A percentile compares a stretch with the other conserved stretches of the same genome.
Conservation (phyloP, 2,888 invertebrate genomes). For the Epirrhoe tristata region DNA sequence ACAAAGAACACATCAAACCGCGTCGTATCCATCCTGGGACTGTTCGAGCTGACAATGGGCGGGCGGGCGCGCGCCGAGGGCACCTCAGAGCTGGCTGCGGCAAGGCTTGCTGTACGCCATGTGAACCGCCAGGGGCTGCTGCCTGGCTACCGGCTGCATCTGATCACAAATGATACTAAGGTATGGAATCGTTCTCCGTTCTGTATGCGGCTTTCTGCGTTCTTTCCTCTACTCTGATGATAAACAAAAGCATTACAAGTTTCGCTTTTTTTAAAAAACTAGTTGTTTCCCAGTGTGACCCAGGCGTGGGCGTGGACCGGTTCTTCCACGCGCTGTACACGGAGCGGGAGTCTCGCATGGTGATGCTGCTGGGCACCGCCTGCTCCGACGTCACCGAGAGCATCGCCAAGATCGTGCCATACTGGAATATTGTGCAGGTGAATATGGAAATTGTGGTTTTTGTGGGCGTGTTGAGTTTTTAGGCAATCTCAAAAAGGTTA, state of each 20-base stretch:
- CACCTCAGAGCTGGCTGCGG: slow-evolving; percentile 90
- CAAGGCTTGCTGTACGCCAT: slow-evolving; percentile 91
- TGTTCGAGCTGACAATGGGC: slow-evolving; percentile 91
- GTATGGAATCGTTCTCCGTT: slow-evolving; percentile 73
- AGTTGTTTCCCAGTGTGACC: slow-evolving; percentile 89
- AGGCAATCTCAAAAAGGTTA: too few relatives aligned
- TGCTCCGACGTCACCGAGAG: slow-evolving; percentile 97
- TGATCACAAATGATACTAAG: slow-evolving; percentile 94
- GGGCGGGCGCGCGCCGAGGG: slow-evolving; percentile 89
- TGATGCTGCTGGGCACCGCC: slow-evolving; percentile 93
- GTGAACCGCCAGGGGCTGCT: slow-evolving; percentile 90
- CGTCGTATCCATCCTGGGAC: slow-evolving; percentile 89
- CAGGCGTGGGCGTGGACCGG: slow-evolving; percentile 95
- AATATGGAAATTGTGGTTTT: slow-evolving; percentile 12
- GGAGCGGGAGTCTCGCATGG: slow-evolving; percentile 89
- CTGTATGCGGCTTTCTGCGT: too few relatives aligned
- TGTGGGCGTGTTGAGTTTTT: too few relatives aligned
- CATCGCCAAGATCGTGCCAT: slow-evolving; percentile 95
- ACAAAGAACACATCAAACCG: slow-evolving; percentile 62
- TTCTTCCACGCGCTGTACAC: slow-evolving; percentile 97
- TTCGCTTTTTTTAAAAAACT: neutral
- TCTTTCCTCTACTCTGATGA: too few relatives aligned
- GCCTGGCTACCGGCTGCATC: slow-evolving; percentile 90
- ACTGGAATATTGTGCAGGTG: slow-evolving; percentile 97
- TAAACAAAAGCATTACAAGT: neutral